A percentile compares a stretch with the other conserved stretches of the same genome.
Conservation (phyloP, 2,797 vertebrate genomes). For the Peromyscus melanophrys region DNA sequence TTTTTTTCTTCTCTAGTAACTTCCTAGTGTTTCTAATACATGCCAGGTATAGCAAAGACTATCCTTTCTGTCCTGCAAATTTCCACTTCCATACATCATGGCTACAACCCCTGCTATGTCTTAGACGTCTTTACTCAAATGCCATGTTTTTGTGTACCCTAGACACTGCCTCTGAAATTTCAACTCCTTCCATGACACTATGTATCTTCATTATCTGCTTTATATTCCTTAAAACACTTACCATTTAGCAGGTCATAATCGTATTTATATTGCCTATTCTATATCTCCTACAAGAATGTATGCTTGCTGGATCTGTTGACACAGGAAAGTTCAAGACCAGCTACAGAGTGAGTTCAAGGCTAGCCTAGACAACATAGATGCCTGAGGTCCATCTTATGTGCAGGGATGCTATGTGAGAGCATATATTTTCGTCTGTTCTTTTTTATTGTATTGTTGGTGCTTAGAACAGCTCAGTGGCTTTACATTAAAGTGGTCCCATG, state of each 20-base stretch:
- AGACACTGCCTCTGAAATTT: background rate
- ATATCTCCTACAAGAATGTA: background rate
- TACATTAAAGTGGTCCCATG: conserved; percentile 11
- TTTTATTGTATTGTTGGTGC: background rate
- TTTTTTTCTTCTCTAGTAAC: background rate
- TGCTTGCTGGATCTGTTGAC: background rate
- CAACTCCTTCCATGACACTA: background rate
- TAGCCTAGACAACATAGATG: background rate
- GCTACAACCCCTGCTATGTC: background rate
- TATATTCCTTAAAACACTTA: conserved; percentile 6
- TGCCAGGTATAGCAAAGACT: background rate
- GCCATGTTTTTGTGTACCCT: conserved; percentile 13
- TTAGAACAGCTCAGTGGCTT: conserved; percentile 39
- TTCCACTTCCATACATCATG: background rate
- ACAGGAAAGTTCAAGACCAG: background rate
- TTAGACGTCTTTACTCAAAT: background rate
- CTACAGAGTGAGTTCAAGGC: background rate
- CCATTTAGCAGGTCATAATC: background rate
- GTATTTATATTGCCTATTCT: conserved; percentile 37
- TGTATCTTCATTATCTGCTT: background rate
- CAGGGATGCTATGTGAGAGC: background rate
- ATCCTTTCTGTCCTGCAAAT: background rate
- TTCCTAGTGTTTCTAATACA: conserved; percentile 22
- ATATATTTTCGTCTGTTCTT: background rate
- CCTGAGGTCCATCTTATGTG: background rate